Percentiles rank a stretch among this genome's conserved stretches.
Evolutionary conservation across 1,140 invertebrate genomes (phyloP).

Genomic region (Apis laboriosa): DNA sequence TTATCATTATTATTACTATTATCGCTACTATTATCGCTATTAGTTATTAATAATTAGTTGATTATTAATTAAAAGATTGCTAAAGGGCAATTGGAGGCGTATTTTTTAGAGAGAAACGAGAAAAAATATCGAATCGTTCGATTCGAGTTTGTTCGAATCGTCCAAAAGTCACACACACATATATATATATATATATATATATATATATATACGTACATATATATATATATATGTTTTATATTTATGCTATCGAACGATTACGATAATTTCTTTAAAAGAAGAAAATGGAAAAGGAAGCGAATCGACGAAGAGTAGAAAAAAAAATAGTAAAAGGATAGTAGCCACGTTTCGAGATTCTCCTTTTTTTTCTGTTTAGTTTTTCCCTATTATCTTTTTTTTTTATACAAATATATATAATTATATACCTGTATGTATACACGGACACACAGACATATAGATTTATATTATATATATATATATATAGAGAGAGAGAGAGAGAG

Average conservation of each 20-base stretch:
- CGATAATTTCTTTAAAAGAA: not conserved
- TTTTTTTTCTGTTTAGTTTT: slow-evolving; percentile 64
- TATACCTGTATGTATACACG: slow-evolving; percentile 42
- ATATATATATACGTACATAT: too few relatives aligned
- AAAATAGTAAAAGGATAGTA: slow-evolving; percentile 54
- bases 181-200: too few relatives aligned
- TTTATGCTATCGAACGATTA: not conserved
- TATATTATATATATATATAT: slow-evolving; percentile 41
- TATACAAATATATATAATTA: slow-evolving; percentile 38
- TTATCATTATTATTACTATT: slow-evolving; percentile 61
- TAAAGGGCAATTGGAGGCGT: slow-evolving; percentile 79
- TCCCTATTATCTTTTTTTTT: slow-evolving; percentile 46
- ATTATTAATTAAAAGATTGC: slow-evolving; percentile 53
- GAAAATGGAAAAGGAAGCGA: slow-evolving; percentile 24
- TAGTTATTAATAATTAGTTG: slow-evolving; percentile 59
- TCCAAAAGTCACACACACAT: slow-evolving; percentile 46
- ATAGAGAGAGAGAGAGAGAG: slow-evolving; percentile 36
- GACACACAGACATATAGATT: slow-evolving; percentile 45
- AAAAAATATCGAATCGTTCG: slow-evolving; percentile 43
- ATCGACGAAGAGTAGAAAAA: slow-evolving; percentile 44
- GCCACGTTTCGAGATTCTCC: slow-evolving; percentile 74
- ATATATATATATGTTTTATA: too few relatives aligned
- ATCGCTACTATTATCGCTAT: slow-evolving; percentile 60
- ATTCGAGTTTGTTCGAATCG: slow-evolving; percentile 59
- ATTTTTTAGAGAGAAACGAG: slow-evolving; percentile 74